Conservation (phyloP, 2,888 invertebrate species). For the Xylocampa areola region DNA sequence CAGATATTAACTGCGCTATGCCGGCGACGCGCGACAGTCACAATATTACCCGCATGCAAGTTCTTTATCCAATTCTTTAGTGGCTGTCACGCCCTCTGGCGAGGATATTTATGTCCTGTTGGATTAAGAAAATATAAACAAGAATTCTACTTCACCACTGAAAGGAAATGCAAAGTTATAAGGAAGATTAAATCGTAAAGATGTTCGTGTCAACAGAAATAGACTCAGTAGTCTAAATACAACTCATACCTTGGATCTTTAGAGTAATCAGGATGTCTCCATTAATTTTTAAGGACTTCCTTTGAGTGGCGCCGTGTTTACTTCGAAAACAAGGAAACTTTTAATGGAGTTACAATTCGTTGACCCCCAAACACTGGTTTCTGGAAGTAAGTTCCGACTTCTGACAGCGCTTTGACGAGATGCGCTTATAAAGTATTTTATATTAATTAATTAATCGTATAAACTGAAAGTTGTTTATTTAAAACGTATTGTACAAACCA, state of each 20-base stretch:
- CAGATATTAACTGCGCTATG: conserved; percentile 82
- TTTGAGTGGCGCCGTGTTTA: conserved; percentile 83
- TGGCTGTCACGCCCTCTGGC: conserved; percentile 69
- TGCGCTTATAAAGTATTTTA: conserved; percentile 33
- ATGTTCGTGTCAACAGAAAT: conserved; percentile 71
- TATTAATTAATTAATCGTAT: conserved; percentile 35
- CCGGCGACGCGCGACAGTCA: conserved; percentile 83
- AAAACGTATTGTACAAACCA: too few relatives aligned
- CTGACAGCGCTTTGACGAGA: conserved; percentile 48
- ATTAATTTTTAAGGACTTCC: conserved; percentile 89
- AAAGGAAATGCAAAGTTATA: conserved; percentile 66
- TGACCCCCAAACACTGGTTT: conserved; percentile 76
- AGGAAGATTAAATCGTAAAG: conserved; percentile 71
- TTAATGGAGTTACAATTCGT: conserved; percentile 87
- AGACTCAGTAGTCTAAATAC: conserved; percentile 75
- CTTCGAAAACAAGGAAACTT: conserved; percentile 86
- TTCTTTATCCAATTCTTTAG: conserved; percentile 78
- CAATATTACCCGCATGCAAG: conserved; percentile 79
- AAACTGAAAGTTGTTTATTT: too few relatives aligned
- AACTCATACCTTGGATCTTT: conserved; percentile 71
- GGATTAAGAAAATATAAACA: conserved; percentile 73
- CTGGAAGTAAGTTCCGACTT: conserved; percentile 58
- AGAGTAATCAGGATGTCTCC: conserved; percentile 86
- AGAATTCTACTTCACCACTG: conserved; percentile 61
- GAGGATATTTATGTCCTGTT: conserved; percentile 69